Evolutionary conservation across 37 sponge, comb jelly and placozoan species (phyloP), one percentile per base, ranked within the genome.

Genomic region (Axinella damicornis): DNA sequence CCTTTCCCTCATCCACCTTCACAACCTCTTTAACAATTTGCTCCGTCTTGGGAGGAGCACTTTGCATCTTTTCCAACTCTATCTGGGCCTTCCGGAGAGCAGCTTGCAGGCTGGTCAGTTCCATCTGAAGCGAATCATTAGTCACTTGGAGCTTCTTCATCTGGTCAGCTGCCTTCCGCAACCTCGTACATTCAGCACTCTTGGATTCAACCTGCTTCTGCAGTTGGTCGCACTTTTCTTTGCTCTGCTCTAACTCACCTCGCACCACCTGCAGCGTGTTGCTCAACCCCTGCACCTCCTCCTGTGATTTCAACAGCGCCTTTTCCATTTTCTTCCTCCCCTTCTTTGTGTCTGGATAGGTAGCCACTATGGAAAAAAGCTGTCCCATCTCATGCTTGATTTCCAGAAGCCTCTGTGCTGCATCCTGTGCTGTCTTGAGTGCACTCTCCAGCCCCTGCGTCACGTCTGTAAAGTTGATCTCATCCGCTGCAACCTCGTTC

Each of bases 281-380:
- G 5, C 63, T 65, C 74, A 93, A 57, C 15, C 34, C 40, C 38
- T 77, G 65, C n/a, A 82, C 76, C 12, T 93, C 86, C 18, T 89
- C 87, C 53, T 89, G 89, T 17, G 94, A 87, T 32, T 82, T 93
- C 68, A 93, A 31, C 20, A 93, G 74, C 19, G 90, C 89, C 62
- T 93, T 93, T 63, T 89, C 90, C 69, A 93, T 27, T 35, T 89
- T 93, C 53, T 78, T 85, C 21, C 87, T 41, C 0, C 94, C 89
- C 52, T 88, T 87, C 57, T 92, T 92, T 24, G 74, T 81, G 70
- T 88, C 81, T 32, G 93, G 89, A 58, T 67, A 92, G 20, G 79
- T 55, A n/a, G 81, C 37, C 22, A 78, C 74, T 32, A 85, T 64
- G 0, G 93, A 15, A 24, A 92, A 28, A 2, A 88, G 76, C 27